These are phyloP conservation scores for Ginglymostoma cirratum DNA, from an alignment of 2,113 vertebrate species.

Conservation along the genomic window DNA sequence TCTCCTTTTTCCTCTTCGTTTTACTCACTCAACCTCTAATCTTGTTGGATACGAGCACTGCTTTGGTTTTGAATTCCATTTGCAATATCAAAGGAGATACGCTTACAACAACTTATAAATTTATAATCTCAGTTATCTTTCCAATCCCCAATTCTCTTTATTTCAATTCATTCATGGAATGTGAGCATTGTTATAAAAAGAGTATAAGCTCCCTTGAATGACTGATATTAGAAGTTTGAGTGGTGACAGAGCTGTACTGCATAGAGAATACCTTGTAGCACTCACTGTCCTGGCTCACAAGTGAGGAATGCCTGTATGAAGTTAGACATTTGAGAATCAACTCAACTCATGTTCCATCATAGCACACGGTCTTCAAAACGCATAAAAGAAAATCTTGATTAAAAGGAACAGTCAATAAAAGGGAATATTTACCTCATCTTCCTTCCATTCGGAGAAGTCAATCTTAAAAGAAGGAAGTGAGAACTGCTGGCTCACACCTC, in stretches of 20 bases:
- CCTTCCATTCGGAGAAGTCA: conserved; percentile 90
- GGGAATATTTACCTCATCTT: conserved; percentile 76
- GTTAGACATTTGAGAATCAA: not conserved
- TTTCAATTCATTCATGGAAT: not conserved
- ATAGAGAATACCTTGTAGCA: not conserved
- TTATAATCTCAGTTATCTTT: not conserved
- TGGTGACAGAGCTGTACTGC: not conserved
- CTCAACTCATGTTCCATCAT: not conserved
- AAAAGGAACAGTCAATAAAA: not conserved
- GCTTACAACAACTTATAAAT: no score
- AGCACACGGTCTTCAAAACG: not conserved
- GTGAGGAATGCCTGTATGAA: not conserved
- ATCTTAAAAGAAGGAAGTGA: conserved; percentile 94
- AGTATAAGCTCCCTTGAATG: not conserved
- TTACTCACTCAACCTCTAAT: not conserved
- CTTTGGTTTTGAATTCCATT: not conserved
- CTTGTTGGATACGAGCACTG: not conserved
- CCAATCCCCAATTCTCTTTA: not conserved
- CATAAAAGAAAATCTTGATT: not conserved
- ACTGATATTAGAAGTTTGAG: not conserved
- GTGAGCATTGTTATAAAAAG: not conserved
- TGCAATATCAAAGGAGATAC: not conserved
- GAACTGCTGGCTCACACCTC: conserved; percentile 94
- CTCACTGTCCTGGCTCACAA: not conserved
- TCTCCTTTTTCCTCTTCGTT: not conserved